These are phyloP conservation scores for Pimephales promelas DNA, from an alignment of 2,113 vertebrate genomes.

Conservation along the genomic window DNA sequence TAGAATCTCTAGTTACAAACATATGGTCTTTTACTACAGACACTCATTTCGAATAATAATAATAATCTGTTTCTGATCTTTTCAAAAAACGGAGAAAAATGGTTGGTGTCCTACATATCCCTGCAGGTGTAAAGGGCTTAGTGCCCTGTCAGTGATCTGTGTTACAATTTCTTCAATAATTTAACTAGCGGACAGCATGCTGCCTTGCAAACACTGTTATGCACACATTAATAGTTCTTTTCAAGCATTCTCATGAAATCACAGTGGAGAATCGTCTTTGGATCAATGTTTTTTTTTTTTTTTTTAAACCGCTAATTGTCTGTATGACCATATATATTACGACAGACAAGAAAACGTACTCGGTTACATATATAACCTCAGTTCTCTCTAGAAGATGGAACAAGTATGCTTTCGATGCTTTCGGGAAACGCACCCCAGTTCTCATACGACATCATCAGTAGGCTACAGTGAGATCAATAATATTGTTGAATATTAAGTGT, in stretches of 20 bases:
- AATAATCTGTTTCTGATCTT: neutral
- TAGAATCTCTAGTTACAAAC: neutral
- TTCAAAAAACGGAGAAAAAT: slow-evolving; percentile 23
- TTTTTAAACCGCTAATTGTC: neutral
- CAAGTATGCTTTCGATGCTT: too few relatives aligned
- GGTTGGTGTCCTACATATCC: slow-evolving; percentile 10
- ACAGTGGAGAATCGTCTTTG: neutral
- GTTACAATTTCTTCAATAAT: slow-evolving; percentile 44
- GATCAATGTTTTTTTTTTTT: too few relatives aligned
- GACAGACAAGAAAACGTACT: neutral
- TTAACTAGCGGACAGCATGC: slow-evolving; percentile 43
- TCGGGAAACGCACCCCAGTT: too few relatives aligned
- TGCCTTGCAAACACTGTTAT: slow-evolving; percentile 25
- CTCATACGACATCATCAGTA: too few relatives aligned
- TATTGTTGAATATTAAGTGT: too few relatives aligned
- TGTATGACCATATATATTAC: neutral
- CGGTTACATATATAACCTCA: too few relatives aligned
- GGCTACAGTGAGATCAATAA: too few relatives aligned
- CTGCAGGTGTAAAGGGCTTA: slow-evolving; percentile 22
- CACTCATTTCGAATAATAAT: neutral
- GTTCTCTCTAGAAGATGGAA: too few relatives aligned
- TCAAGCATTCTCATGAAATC: slow-evolving; percentile 17
- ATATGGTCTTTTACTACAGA: neutral
- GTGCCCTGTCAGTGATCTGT: neutral
- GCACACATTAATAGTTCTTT: slow-evolving; percentile 8